Evolutionary conservation across 2,797 vertebrate genomes (phyloP).

Genomic region (Eptatretus atami): DNA sequence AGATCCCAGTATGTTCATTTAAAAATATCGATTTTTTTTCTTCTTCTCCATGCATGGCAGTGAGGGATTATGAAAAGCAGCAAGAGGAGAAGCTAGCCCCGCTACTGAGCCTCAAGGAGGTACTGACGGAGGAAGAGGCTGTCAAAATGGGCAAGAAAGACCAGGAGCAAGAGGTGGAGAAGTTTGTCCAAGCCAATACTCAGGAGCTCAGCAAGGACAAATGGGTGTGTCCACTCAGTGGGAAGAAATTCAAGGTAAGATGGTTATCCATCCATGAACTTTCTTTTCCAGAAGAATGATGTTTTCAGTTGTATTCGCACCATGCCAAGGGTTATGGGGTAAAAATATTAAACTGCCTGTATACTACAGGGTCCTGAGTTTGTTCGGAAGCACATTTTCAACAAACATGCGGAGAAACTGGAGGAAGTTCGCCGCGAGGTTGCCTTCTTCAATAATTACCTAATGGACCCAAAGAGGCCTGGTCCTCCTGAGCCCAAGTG

Average conservation of each 20-base stretch:
- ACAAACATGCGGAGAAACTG: constrained; percentile 64
- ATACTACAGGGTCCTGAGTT: constrained; percentile 46
- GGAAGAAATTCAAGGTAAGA: constrained; percentile 60
- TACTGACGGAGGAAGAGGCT: constrained; percentile 44
- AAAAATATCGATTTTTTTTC: too few relatives aligned
- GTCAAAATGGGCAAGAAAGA: constrained; percentile 57
- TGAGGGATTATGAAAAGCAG: constrained; percentile 51
- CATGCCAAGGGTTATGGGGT: not conserved
- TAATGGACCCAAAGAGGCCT: constrained; percentile 54
- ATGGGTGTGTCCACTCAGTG: constrained; percentile 59
- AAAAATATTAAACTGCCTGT: not conserved
- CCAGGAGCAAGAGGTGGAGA: constrained; percentile 52
- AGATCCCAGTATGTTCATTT: too few relatives aligned
- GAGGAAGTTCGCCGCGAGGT: constrained; percentile 77
- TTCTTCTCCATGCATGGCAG: constrained; percentile 13
- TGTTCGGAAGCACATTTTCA: constrained; percentile 65
- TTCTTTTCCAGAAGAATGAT: too few relatives aligned
- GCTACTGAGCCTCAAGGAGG: constrained; percentile 35
- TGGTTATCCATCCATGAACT: too few relatives aligned
- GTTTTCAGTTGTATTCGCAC: not conserved
- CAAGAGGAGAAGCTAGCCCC: constrained; percentile 47
- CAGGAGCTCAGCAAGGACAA: constrained; percentile 71
- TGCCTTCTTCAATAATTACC: constrained; percentile 54
- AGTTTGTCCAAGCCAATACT: constrained; percentile 55
- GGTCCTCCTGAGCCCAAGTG: constrained; percentile 50